Evolutionary conservation across 1,140 invertebrate species (phyloP), one percentile per base, ranked within the genome.

Genomic region (Hyposmocoma kahamanoa): DNA sequence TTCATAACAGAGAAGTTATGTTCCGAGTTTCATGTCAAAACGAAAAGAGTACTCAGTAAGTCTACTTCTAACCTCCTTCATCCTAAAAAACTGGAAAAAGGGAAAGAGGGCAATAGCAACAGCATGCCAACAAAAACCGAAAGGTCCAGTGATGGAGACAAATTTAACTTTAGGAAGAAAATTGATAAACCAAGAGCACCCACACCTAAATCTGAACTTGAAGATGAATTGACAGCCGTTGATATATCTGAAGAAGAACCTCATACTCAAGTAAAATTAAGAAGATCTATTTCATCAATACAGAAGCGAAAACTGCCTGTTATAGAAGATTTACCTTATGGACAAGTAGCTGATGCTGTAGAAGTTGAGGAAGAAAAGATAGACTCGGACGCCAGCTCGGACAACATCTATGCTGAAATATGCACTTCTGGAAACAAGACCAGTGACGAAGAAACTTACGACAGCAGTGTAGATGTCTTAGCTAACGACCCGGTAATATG

Each of bases 11-110:
- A 90, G 53, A 90, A 90, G 57, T 61, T 90, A 11, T 90, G 88
- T 68, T 89, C 88, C 13, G 89, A 90, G 69, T 90, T 90, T 51
- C 88, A 90, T 51, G 89, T 90, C 0, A 90, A 90, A 62, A 90
- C 89, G 2, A 88, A 89, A 45, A 82, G 87, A 54, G 84, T 87
- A 24, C 79, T 89, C 0, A 89, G 89, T 58, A 90, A 90, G 72
- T 90, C 89, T 3, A 89, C 88, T 2, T 89, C 88, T 2, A 90
- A 89, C 62, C 67, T 90, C 47, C 74, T 90, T 46, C 87, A 90
- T 55, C 79, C 81, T 18, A 87, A 87, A 55, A 86, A 86, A 52
- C 28, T 67, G 13, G 79, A 53, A 42, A 84, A 87, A 5, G 81
- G 75, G 42, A 85, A 83, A 61, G 82, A 83, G 43, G 71, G 61